Conservation (phyloP, 2,888 invertebrate genomes). For the Leptothorax acervorum region DNA sequence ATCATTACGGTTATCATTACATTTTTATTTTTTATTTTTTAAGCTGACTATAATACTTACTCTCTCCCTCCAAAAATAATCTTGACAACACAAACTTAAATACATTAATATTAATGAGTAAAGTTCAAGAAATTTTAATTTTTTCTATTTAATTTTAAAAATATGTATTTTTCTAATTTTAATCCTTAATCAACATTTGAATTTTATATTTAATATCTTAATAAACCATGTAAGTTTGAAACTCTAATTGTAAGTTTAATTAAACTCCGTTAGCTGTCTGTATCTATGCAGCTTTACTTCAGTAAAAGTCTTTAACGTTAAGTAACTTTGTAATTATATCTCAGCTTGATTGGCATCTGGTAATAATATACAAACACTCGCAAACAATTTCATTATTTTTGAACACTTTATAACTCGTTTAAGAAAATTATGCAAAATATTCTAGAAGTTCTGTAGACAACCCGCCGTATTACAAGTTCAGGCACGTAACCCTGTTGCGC, state of each 20-base stretch:
- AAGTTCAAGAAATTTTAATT: no score
- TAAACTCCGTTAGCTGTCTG: conserved; percentile 22
- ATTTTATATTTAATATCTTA: conserved; percentile 16
- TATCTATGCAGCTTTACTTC: not conserved
- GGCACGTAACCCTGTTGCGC: conserved; percentile 40
- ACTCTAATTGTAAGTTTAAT: conserved; percentile 15
- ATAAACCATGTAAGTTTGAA: not conserved
- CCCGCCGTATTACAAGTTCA: conserved; percentile 42
- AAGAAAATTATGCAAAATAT: conserved; percentile 52
- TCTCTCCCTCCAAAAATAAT: not conserved
- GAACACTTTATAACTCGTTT: conserved; percentile 49
- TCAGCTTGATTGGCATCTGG: conserved; percentile 45
- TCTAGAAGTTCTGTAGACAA: conserved; percentile 39
- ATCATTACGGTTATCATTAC: not conserved
- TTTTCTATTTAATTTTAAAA: no score
- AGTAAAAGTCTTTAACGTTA: conserved; percentile 33
- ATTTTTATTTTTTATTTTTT: not conserved
- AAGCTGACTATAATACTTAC: not conserved
- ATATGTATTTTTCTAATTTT: not conserved
- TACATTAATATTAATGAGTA: no score
- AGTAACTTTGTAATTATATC: conserved; percentile 45
- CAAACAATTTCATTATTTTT: conserved; percentile 52
- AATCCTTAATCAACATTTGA: not conserved
- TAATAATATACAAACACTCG: conserved; percentile 48
- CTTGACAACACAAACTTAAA: not conserved